Conservation (phyloP, 1,140 invertebrate species). For the Augochlora pura region DNA sequence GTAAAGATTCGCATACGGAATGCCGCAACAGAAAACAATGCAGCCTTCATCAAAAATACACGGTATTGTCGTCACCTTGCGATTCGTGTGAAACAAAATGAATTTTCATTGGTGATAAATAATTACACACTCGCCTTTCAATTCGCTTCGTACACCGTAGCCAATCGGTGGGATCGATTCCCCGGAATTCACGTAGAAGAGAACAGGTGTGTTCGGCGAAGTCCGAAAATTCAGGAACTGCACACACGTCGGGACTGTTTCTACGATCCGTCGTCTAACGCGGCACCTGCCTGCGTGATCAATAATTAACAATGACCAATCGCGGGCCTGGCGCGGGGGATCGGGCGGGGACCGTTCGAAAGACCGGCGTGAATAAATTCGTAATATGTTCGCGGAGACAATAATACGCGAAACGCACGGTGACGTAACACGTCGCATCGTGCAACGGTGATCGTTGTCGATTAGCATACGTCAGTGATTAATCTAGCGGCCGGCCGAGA, state of each 20-base stretch:
- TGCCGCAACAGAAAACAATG: no score
- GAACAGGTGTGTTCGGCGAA: no score
- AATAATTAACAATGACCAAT: conserved; percentile 14
- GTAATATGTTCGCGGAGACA: conserved; percentile 3
- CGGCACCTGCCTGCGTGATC: neutral
- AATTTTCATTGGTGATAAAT: no score
- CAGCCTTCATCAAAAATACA: no score
- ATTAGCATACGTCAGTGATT: conserved; percentile 58
- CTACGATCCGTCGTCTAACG: neutral
- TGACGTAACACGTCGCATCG: conserved; percentile 48
- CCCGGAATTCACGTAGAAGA: no score
- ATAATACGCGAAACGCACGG: conserved; percentile 13
- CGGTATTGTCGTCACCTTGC: no score
- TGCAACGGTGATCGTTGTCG: conserved; percentile 26
- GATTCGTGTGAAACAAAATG: no score
- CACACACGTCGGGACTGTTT: neutral
- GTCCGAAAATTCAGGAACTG: neutral
- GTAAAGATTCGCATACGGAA: no score
- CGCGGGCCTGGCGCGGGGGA: neutral
- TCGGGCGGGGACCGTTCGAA: neutral
- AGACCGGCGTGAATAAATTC: neutral
- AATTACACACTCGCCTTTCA: no score
- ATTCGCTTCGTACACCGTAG: no score
- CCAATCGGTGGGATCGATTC: no score
- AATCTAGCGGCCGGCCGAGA: conserved; percentile 22